Percentiles rank a stretch among this genome's conserved stretches.
Evolutionary conservation across 2,888 invertebrate species (phyloP).

Genomic region (Monoplex corrugatus): DNA sequence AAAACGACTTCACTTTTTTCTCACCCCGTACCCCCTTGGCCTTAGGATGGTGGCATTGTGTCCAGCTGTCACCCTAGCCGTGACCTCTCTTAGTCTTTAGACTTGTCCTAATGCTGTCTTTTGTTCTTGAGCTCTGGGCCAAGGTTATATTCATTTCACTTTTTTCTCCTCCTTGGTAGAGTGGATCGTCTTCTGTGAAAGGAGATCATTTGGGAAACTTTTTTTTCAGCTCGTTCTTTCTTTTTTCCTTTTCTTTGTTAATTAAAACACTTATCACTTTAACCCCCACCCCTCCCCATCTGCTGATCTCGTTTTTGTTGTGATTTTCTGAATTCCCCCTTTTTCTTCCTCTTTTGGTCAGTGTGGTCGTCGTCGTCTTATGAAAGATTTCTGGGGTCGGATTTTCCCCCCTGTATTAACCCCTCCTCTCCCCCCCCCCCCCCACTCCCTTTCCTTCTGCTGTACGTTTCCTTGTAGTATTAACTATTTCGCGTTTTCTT

Average conservation of each 20-base stretch:
- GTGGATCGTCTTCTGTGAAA: background rate
- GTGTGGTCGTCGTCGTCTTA: background rate
- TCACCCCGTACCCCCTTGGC: no score
- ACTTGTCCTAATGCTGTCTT: background rate
- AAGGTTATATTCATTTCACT: background rate
- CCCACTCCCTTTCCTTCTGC: background rate
- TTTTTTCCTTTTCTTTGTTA: background rate
- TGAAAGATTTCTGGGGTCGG: background rate
- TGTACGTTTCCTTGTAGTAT: background rate
- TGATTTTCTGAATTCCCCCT: no score
- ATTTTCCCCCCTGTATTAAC: background rate
- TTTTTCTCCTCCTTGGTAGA: background rate
- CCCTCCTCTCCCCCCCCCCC: background rate
- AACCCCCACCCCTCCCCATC: background rate
- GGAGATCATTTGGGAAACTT: background rate
- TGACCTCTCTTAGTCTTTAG: background rate
- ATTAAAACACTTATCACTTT: no score
- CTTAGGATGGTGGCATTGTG: background rate
- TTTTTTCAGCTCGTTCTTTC: background rate
- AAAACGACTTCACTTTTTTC: background rate
- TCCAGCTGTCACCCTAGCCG: background rate
- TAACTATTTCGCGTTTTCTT: background rate
- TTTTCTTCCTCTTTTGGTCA: background rate
- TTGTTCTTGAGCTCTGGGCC: background rate
- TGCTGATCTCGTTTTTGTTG: background rate